A percentile compares a stretch with the other conserved stretches of the same genome.
Evolutionary conservation across 2,113 vertebrate genomes (phyloP).

Genomic region (Aviceda subcristata): DNA sequence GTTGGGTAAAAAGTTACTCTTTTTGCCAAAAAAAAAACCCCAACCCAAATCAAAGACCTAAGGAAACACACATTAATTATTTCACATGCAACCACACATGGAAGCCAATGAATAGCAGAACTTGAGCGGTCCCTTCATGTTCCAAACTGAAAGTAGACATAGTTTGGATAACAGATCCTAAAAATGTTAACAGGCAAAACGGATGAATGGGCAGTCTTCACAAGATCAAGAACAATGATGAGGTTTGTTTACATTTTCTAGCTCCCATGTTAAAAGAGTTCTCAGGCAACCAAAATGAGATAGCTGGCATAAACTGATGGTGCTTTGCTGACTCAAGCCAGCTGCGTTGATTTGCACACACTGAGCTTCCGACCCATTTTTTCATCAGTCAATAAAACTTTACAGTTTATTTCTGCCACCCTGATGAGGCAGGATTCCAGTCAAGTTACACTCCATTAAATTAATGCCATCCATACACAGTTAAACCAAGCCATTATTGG

Average conservation of each 20-base stretch:
- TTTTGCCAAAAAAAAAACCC: neutral
- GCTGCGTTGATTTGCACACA: neutral
- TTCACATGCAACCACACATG: neutral
- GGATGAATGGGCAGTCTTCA: neutral
- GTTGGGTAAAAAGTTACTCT: neutral
- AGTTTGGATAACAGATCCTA: neutral
- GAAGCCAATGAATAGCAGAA: neutral
- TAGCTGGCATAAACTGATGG: neutral
- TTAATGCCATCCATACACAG: neutral
- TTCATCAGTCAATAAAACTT: neutral
- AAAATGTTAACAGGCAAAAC: neutral
- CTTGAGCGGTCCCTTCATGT: neutral
- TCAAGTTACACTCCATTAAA: neutral
- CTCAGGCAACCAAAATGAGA: neutral
- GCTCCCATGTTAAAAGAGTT: neutral
- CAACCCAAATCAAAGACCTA: neutral
- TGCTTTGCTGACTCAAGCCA: neutral
- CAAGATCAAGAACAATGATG: neutral
- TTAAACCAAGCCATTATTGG: neutral
- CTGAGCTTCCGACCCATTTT: neutral
- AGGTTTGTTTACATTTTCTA: neutral
- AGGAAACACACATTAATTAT: neutral
- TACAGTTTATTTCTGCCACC: neutral
- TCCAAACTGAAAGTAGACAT: neutral
- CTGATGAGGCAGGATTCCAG: neutral